Percentiles rank a stretch among this genome's conserved stretches.
phyloP scores from a whole-genome alignment of 2,888 invertebrate species.

The Spilosoma lubricipeda region DNA sequence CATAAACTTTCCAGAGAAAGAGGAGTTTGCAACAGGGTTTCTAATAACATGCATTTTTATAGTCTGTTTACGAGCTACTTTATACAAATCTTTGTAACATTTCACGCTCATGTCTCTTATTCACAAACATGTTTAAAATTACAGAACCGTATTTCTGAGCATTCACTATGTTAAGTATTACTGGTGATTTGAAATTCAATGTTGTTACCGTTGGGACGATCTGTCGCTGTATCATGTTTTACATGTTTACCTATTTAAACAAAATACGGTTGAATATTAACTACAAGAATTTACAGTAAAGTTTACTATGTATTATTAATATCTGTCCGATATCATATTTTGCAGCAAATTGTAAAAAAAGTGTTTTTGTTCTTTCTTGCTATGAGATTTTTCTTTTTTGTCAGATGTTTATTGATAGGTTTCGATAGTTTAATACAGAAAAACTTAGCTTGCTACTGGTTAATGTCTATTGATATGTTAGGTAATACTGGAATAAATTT shows the following conservation, averaged over 20 bases:
- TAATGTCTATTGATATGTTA: neutral
- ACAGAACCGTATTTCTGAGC: neutral
- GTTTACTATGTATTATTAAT: no score
- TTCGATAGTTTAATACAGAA: neutral
- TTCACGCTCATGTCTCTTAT: neutral
- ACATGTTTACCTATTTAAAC: neutral
- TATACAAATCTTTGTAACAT: constrained; percentile 4
- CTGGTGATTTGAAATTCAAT: constrained; percentile 3
- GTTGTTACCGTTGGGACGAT: neutral
- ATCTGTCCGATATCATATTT: no score
- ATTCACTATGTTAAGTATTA: constrained; percentile 1
- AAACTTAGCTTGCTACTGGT: neutral
- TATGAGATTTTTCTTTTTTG: neutral
- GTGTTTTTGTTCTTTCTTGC: neutral
- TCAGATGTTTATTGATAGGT: neutral
- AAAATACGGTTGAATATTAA: neutral
- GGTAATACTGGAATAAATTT: neutral
- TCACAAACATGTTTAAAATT: neutral
- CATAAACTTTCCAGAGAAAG: neutral
- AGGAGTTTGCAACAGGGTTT: neutral
- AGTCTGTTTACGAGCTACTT: neutral
- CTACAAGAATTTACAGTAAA: no score
- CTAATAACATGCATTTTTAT: constrained; percentile 1
- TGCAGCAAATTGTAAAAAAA: neutral
- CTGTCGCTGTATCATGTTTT: neutral